phyloP scores from a whole-genome alignment of 2,797 vertebrate species.

The Malacoctenus gilli region DNA sequence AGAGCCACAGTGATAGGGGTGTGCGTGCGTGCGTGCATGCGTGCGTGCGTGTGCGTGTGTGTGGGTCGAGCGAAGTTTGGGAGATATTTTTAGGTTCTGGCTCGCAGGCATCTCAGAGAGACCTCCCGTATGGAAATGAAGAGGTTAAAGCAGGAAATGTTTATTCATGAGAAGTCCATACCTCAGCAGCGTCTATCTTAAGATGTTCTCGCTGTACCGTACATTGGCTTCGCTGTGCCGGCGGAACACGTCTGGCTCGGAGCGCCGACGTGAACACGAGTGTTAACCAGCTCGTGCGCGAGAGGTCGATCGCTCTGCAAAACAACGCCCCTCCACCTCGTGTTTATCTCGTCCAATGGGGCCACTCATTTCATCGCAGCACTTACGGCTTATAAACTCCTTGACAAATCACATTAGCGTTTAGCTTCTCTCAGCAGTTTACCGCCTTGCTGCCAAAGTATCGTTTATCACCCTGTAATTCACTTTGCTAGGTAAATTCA shows the following conservation, averaged over 20 bases:
- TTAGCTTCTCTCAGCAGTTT: slow-evolving; percentile 83
- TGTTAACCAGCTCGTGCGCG: slow-evolving; percentile 60
- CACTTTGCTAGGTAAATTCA: slow-evolving; percentile 80
- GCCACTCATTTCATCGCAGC: slow-evolving; percentile 82
- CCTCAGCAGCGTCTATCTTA: slow-evolving; percentile 62
- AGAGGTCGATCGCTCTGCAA: slow-evolving; percentile 64
- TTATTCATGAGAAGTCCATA: slow-evolving; percentile 66
- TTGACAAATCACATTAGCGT: slow-evolving; percentile 82
- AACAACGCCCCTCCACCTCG: slow-evolving; percentile 65
- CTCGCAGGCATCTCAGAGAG: slow-evolving; percentile 67
- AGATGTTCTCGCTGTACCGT: slow-evolving; percentile 36
- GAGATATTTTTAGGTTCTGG: slow-evolving; percentile 79
- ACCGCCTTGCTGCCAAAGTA: slow-evolving; percentile 77
- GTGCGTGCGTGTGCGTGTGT: slow-evolving; percentile 34
- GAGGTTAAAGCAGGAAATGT: slow-evolving; percentile 67
- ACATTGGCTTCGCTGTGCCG: not conserved
- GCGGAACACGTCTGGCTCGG: no score
- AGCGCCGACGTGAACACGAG: no score
- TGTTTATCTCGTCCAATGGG: slow-evolving; percentile 79
- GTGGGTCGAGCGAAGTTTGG: slow-evolving; percentile 59
- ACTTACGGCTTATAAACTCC: slow-evolving; percentile 83
- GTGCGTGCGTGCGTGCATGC: slow-evolving; percentile 27
- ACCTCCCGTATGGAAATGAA: slow-evolving; percentile 70
- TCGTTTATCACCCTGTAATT: slow-evolving; percentile 82
- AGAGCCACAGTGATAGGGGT: slow-evolving; percentile 71